Conservation (phyloP, 2,113 vertebrate genomes). For the Miniopterus natalensis region DNA sequence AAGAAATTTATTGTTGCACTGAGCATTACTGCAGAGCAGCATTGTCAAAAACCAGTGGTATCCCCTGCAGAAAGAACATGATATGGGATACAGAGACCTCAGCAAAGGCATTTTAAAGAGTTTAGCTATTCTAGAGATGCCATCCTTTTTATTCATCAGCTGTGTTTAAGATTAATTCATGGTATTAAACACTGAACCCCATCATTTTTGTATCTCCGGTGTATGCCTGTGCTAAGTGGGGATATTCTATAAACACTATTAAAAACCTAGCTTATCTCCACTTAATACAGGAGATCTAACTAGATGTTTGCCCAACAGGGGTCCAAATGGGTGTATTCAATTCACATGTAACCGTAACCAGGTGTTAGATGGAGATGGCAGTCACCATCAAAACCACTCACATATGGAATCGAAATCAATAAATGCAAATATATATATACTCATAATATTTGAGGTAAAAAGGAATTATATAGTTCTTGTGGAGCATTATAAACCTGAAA, state of each 20-base stretch:
- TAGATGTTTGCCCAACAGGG: not conserved
- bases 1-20: slow-evolving; percentile 78
- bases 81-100: slow-evolving; percentile 23
- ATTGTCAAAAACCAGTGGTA: slow-evolving; percentile 67
- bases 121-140: slow-evolving; percentile 55
- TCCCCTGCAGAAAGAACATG: slow-evolving; percentile 69
- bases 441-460: not conserved
- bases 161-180: slow-evolving; percentile 74
- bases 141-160: slow-evolving; percentile 59
- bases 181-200: slow-evolving; percentile 51
- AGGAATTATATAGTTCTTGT: not conserved
- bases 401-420: not conserved
- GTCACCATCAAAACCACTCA: not conserved
- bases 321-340: not conserved
- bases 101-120: slow-evolving; percentile 58
- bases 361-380: slow-evolving; percentile 38
- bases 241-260: slow-evolving; percentile 45
- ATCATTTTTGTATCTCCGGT: slow-evolving; percentile 54
- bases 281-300: slow-evolving; percentile 7
- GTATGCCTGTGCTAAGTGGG: slow-evolving; percentile 14
- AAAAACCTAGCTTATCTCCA: slow-evolving; percentile 53
- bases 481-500: slow-evolving; percentile 48
- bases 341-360: slow-evolving; percentile 54
- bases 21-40: slow-evolving; percentile 68
- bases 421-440: not conserved